Evolutionary conservation across 2,113 vertebrate species (phyloP).

Genomic region (Paradoxurus hermaphroditus): DNA sequence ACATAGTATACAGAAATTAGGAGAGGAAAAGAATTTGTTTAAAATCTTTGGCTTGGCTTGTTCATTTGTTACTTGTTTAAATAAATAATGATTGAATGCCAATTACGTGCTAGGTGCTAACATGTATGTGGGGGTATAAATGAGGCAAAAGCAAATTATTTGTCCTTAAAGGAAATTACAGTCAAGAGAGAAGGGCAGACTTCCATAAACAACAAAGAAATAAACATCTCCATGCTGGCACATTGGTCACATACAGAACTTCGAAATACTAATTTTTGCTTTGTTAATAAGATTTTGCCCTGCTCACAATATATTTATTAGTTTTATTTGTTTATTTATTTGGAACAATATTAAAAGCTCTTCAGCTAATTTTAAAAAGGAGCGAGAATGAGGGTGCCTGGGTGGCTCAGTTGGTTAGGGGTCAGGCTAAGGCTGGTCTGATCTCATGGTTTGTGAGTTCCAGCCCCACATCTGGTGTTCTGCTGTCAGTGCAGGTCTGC

Average conservation of each 20-base stretch:
- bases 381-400: neutral
- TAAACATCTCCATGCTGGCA: neutral
- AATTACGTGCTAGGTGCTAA: neutral
- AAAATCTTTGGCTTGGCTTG: slow-evolving; percentile 4
- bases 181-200: neutral
- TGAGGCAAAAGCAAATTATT: neutral
- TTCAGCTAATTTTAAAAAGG: slow-evolving; percentile 25
- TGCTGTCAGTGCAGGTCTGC: too few relatives aligned
- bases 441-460: too few relatives aligned
- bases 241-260: neutral
- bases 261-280: neutral
- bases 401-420: too few relatives aligned
- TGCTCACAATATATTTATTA: neutral
- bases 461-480: too few relatives aligned
- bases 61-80: slow-evolving; percentile 20
- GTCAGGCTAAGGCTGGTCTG: too few relatives aligned
- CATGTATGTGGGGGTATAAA: neutral
- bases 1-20: neutral
- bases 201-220: neutral
- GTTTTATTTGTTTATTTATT: slow-evolving; percentile 10
- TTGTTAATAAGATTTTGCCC: neutral
- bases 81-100: slow-evolving; percentile 2
- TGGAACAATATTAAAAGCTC: slow-evolving; percentile 23
- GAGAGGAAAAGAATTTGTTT: neutral
- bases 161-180: neutral